Conservation (phyloP, 2,113 vertebrate genomes). For the Chionomys nivalis region DNA sequence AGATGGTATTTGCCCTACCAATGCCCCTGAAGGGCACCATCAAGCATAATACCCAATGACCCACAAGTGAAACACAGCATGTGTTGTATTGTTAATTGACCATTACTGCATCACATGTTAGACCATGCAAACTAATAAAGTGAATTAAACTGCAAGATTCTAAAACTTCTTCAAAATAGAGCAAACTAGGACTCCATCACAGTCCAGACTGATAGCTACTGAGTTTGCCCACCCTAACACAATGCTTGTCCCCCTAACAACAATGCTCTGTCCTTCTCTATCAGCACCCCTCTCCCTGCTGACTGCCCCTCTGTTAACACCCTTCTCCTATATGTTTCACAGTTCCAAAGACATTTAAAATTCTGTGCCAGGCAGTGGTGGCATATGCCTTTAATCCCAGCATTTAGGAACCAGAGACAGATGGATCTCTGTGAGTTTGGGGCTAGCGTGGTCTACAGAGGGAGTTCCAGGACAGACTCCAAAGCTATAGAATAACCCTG, state of each 20-base stretch:
- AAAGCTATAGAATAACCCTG: too few relatives aligned
- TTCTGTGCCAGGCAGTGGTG: background rate
- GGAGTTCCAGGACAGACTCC: too few relatives aligned
- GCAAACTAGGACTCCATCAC: background rate
- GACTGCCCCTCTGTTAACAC: background rate
- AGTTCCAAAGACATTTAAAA: constrained; percentile 34
- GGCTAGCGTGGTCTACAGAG: too few relatives aligned
- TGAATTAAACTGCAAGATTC: background rate
- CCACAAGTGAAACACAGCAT: background rate
- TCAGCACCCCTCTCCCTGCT: background rate
- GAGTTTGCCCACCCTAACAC: background rate
- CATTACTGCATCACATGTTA: background rate
- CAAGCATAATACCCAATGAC: background rate
- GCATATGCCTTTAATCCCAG: too few relatives aligned
- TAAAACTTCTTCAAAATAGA: background rate
- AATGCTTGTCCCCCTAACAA: background rate
- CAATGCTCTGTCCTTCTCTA: too few relatives aligned
- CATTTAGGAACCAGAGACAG: too few relatives aligned
- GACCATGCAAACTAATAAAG: background rate
- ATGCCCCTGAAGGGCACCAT: background rate
- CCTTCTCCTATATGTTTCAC: background rate
- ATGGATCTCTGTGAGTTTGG: too few relatives aligned
- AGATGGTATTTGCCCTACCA: background rate
- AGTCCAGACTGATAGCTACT: background rate
- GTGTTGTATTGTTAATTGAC: background rate